These are phyloP conservation scores for Strigamia transsilvanica DNA, from an alignment of 2,888 invertebrate species.

Conservation along the genomic window DNA sequence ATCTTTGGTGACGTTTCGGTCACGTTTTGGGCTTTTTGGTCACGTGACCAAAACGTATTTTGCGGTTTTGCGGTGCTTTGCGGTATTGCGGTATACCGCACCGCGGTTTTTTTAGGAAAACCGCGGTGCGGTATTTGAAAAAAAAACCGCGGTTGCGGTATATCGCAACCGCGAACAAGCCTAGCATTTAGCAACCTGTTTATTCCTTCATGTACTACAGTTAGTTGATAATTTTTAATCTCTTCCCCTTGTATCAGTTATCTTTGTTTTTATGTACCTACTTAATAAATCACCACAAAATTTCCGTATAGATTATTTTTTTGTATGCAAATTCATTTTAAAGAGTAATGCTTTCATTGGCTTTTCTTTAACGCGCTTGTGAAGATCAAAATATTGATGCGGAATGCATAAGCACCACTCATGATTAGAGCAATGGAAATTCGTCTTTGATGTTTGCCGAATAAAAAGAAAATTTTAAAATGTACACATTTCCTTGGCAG, in stretches of 20 bases:
- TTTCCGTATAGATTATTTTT: too few relatives aligned
- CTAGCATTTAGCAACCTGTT: conserved; percentile 3
- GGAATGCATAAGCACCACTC: not conserved
- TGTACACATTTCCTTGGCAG: not conserved
- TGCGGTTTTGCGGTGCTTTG: too few relatives aligned
- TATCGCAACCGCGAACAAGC: too few relatives aligned
- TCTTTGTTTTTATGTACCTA: not conserved
- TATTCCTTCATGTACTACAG: not conserved
- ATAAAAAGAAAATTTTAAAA: not conserved
- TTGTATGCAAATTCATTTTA: not conserved
- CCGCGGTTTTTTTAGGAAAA: too few relatives aligned
- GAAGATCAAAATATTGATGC: conserved; percentile 3
- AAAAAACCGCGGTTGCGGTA: too few relatives aligned
- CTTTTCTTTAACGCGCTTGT: not conserved
- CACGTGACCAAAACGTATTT: too few relatives aligned
- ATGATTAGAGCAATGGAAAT: not conserved
- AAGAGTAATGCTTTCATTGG: not conserved
- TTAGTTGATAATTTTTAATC: not conserved
- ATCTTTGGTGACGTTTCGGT: too few relatives aligned
- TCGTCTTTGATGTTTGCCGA: not conserved
- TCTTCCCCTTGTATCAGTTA: not conserved
- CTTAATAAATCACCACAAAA: too few relatives aligned
- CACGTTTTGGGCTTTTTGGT: too few relatives aligned
- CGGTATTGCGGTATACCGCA: too few relatives aligned
- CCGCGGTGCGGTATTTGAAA: too few relatives aligned